Evolutionary conservation across 2,113 vertebrate genomes (phyloP).

Genomic region (Syngnathus typhle): DNA sequence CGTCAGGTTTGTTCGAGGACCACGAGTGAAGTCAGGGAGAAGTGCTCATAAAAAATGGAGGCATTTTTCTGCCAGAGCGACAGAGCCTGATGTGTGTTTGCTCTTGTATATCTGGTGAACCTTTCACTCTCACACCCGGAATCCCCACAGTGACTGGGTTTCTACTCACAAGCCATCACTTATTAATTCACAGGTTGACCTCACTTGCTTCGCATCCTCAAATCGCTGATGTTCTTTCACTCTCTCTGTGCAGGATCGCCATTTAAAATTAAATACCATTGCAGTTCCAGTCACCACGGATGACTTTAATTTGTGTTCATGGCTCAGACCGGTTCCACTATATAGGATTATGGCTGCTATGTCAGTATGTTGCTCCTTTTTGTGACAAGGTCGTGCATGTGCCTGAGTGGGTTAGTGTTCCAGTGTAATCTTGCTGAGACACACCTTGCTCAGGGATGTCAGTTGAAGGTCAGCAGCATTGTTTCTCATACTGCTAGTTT

Average conservation of each 20-base stretch:
- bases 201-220: conserved; percentile 50
- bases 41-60: conserved; percentile 72
- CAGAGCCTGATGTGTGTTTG: conserved; percentile 36
- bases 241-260: conserved; percentile 17
- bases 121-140: conserved; percentile 61
- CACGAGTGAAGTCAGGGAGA: conserved; percentile 45
- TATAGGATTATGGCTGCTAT: conserved; percentile 35
- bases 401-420: conserved; percentile 11
- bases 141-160: conserved; percentile 45
- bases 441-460: conserved; percentile 32
- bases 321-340: conserved; percentile 25
- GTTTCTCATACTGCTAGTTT: conserved; percentile 45
- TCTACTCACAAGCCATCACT: conserved; percentile 60
- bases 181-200: conserved; percentile 67
- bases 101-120: conserved; percentile 55
- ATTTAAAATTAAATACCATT: conserved; percentile 37
- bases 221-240: conserved; percentile 30
- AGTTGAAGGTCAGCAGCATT: conserved; percentile 37
- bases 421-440: conserved; percentile 42
- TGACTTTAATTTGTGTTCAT: conserved; percentile 28
- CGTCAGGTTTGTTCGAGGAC: conserved; percentile 40
- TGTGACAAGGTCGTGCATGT: conserved; percentile 23
- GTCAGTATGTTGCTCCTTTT: conserved; percentile 22
- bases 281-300: conserved; percentile 23
- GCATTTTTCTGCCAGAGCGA: conserved; percentile 23